Percentiles rank a stretch among this genome's conserved stretches.
Evolutionary conservation across 2,797 vertebrate species (phyloP).

Genomic region (Agapornis canus): DNA sequence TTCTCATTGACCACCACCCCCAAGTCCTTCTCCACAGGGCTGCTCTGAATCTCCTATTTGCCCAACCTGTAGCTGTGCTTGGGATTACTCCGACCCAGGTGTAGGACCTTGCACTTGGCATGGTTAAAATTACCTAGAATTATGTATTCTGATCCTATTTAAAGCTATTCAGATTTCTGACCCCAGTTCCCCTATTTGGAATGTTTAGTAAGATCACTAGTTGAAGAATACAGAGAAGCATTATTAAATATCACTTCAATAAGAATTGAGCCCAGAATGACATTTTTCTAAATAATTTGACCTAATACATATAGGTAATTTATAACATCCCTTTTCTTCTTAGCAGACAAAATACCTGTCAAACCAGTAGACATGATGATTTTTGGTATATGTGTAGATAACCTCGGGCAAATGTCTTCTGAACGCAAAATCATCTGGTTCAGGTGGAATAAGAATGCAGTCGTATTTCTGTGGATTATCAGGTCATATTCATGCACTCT

Average conservation of each 20-base stretch:
- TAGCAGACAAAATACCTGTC: not conserved
- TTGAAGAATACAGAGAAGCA: not conserved
- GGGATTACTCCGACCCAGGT: too few species aligned
- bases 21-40: too few species aligned
- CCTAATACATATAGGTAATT: not conserved
- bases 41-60: too few species aligned
- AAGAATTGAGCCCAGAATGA: not conserved
- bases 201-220: not conserved
- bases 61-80: too few species aligned
- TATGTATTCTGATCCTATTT: not conserved
- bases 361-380: not conserved
- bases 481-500: not conserved
- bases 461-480: not conserved
- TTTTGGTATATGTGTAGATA: rapidly evolving
- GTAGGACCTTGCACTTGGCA: too few species aligned
- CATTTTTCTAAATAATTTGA: not conserved
- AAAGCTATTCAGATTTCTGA: not conserved
- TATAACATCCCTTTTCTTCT: not conserved
- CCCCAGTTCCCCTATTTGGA: rapidly evolving
- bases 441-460: not conserved
- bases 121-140: not conserved
- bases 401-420: not conserved
- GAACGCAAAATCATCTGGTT: not conserved
- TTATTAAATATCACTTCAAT: not conserved
- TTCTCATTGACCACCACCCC: too few species aligned